Evolutionary conservation across 2,113 vertebrate genomes (phyloP).

Genomic region (Romanogobio albipinnatus): DNA sequence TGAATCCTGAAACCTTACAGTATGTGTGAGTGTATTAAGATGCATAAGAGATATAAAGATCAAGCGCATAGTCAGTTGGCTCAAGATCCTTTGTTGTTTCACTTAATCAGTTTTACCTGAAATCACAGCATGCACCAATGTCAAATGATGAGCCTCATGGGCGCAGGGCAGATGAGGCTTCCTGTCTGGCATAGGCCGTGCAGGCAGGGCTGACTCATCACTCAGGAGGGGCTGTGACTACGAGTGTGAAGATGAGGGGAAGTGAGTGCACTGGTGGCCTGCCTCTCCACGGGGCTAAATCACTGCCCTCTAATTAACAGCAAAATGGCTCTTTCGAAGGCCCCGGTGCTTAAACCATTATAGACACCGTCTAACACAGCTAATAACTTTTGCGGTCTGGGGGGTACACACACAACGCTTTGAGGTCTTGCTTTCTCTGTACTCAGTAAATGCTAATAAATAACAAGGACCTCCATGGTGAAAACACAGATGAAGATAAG

Average conservation of each 20-base stretch:
- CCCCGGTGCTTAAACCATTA: slow-evolving; percentile 55
- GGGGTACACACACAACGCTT: slow-evolving; percentile 31
- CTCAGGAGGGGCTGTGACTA: slow-evolving; percentile 66
- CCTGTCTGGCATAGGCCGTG: slow-evolving; percentile 61
- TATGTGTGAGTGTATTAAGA: slow-evolving; percentile 43
- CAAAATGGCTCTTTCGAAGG: slow-evolving; percentile 61
- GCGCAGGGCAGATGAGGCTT: slow-evolving; percentile 69
- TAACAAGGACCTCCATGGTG: slow-evolving; percentile 20
- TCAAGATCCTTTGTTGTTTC: slow-evolving; percentile 55
- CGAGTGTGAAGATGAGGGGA: slow-evolving; percentile 72
- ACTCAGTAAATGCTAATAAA: slow-evolving; percentile 36
- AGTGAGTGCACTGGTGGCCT: slow-evolving; percentile 73
- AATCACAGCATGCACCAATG: slow-evolving; percentile 68
- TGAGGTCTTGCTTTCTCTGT: slow-evolving; percentile 42
- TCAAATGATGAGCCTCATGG: slow-evolving; percentile 67
- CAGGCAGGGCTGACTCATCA: slow-evolving; percentile 66
- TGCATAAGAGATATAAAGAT: slow-evolving; percentile 24
- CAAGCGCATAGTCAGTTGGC: slow-evolving; percentile 26
- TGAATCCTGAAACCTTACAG: slow-evolving; percentile 1
- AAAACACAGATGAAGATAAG: neutral
- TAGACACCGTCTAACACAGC: slow-evolving; percentile 42
- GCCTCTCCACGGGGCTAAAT: slow-evolving; percentile 65
- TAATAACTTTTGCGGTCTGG: slow-evolving; percentile 38
- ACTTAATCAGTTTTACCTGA: slow-evolving; percentile 75
- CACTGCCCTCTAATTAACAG: slow-evolving; percentile 70